These are phyloP conservation scores for Elegia similella DNA, from an alignment of 2,888 invertebrate genomes.

Conservation along the genomic window DNA sequence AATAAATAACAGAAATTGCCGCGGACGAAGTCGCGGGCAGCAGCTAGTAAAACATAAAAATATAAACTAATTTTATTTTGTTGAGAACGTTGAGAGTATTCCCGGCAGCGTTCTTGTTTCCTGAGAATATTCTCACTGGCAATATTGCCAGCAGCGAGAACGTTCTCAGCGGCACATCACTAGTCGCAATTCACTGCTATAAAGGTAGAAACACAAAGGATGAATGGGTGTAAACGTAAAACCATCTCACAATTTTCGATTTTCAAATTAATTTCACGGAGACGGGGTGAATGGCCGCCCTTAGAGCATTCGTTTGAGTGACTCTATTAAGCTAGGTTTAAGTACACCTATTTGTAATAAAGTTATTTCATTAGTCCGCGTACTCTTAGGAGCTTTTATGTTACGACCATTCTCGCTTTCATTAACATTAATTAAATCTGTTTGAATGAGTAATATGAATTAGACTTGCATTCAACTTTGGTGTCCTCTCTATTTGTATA, in stretches of 20 bases:
- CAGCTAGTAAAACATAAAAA: too few species aligned
- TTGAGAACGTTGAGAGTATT: too few species aligned
- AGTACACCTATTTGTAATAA: neutral
- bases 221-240: neutral
- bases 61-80: too few species aligned
- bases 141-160: too few species aligned
- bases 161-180: too few species aligned
- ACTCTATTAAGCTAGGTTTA: slow-evolving; percentile 3
- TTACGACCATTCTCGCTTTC: neutral
- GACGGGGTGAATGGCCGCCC: slow-evolving; percentile 12
- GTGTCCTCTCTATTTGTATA: too few species aligned
- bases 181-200: too few species aligned
- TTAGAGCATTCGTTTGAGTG: neutral
- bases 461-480: neutral
- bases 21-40: too few species aligned
- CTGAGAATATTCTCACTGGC: too few species aligned
- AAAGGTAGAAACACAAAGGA: neutral
- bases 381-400: neutral
- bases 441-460: neutral
- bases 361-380: neutral
- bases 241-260: slow-evolving; percentile 9
- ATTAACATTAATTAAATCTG: neutral
- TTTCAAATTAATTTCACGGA: slow-evolving; percentile 11
- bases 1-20: too few species aligned
- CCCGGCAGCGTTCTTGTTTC: too few species aligned